Evolutionary conservation across 2,888 invertebrate genomes (phyloP).

Genomic region (Nymphalis c-album): DNA sequence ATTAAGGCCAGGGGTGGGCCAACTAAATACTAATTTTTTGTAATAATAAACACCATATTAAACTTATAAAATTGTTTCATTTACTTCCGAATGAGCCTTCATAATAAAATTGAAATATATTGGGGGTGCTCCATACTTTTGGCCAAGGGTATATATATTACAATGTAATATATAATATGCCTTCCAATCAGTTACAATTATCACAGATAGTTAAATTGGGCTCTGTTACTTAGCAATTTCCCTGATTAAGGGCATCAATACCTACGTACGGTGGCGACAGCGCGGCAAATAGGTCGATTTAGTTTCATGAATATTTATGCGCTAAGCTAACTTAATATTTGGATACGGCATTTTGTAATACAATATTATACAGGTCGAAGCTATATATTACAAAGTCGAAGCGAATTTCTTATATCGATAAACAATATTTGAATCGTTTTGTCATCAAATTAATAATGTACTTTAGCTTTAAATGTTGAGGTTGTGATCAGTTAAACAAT

Average conservation of each 20-base stretch:
- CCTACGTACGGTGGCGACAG: constrained; percentile 61
- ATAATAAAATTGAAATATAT: too few species aligned
- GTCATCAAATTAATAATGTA: too few species aligned
- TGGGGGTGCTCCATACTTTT: too few species aligned
- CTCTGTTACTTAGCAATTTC: constrained; percentile 70
- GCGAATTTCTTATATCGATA: background rate
- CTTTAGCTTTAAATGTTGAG: too few species aligned
- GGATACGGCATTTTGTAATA: constrained; percentile 47
- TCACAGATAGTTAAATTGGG: constrained; percentile 65
- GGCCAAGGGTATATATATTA: too few species aligned
- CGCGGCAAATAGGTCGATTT: constrained; percentile 71
- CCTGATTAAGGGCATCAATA: constrained; percentile 65
- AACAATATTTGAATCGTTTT: too few species aligned
- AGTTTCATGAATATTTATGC: constrained; percentile 69
- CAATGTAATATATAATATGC: background rate
- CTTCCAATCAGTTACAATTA: constrained; percentile 52
- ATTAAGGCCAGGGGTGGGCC: too few species aligned
- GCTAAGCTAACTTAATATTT: constrained; percentile 57
- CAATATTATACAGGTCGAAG: constrained; percentile 17
- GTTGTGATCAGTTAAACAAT: too few species aligned
- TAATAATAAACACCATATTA: too few species aligned
- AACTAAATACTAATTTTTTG: too few species aligned
- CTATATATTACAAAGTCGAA: background rate
- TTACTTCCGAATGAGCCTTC: too few species aligned
- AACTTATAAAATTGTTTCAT: too few species aligned